Conservation (phyloP, 2,888 invertebrate species). For the Peribatodes rhomboidaria region DNA sequence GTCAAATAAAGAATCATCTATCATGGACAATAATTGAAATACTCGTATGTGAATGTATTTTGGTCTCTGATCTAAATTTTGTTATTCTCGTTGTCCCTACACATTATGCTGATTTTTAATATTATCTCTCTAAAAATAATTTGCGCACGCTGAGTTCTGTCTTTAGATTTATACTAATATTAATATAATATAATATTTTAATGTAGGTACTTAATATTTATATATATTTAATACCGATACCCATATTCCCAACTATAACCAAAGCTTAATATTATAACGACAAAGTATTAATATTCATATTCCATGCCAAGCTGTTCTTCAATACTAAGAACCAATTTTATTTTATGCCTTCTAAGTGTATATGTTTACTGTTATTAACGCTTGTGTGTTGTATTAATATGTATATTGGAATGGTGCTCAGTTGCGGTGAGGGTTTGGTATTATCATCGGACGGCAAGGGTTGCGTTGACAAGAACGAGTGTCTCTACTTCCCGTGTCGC, state of each 20-base stretch:
- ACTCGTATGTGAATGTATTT: too few relatives aligned
- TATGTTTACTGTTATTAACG: slow-evolving; percentile 31
- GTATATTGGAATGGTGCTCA: slow-evolving; percentile 82
- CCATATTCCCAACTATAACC: slow-evolving; percentile 24
- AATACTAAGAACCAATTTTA: slow-evolving; percentile 31
- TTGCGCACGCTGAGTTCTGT: slow-evolving; percentile 72
- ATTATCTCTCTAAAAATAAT: slow-evolving; percentile 47
- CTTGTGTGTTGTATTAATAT: slow-evolving; percentile 50
- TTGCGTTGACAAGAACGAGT: slow-evolving; percentile 98
- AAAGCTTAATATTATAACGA: slow-evolving; percentile 34
- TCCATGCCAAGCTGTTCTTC: slow-evolving; percentile 1
- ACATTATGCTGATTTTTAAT: not conserved
- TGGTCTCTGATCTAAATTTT: not conserved
- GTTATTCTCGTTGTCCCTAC: not conserved
- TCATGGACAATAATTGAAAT: not conserved
- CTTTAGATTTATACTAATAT: slow-evolving; percentile 35
- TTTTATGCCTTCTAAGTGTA: slow-evolving; percentile 21
- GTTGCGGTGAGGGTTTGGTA: slow-evolving; percentile 97
- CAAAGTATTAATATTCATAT: slow-evolving; percentile 30
- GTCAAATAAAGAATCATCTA: not conserved
- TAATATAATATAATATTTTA: slow-evolving; percentile 9
- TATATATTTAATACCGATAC: slow-evolving; percentile 16
- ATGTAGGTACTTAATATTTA: too few relatives aligned
- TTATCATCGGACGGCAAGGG: slow-evolving; percentile 96
- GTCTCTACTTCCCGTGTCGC: slow-evolving; percentile 96